Base-by-base conservation (phyloP, 2,797 vertebrate genomes). In the Fistularia tabacaria region DNA sequence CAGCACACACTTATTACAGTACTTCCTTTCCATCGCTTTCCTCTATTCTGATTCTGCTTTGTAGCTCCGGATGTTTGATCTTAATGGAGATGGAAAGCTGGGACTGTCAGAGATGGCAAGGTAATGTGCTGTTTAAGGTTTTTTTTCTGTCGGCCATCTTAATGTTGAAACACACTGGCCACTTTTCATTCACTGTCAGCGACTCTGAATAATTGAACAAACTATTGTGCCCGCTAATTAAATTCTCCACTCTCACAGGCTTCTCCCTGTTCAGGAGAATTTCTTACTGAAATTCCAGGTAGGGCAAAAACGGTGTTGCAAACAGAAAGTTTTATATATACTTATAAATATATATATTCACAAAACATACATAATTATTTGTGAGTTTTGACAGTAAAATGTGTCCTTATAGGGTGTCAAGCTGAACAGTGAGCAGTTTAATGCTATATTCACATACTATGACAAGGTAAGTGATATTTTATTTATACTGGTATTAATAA, bases 81-180 rank as follows among this genome's bases (percentile, higher is more conserved):
- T 94, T 85, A 99, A 99, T 0, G 95, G 96, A 6, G 97, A 99
- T 8, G 97, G 96, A 62, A 98, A 98, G 79, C 71, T 99, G 81
- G 94, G 95, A 50, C 92, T 99, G 69, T 97, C 95, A 0, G 97
- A 99, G 89, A 99, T 98, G 96, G 96, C 97, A 46, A 93, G 96
- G 97, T 97, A 73, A 67, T 60, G 47, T 64, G 54, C 62, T 60
- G 37, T 76, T 74, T 66, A 12, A 56, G 25, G 25, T 2, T 25
- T 25, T 25, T 59, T 60, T 45, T 67, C 62, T 54, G 25, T 54
- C 71, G 54, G 7, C 39, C 14, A 1, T 62, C 46, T 55, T 63
- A 68, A 71, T 50, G 55, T 54, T 70, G 61, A 67, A 53, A 52
- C 61, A 53, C 54, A 61, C 6, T 50, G 54, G 47, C 44, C 40